phyloP scores from a whole-genome alignment of 2,888 invertebrate genomes.

The Eutolmus rufibarbis region DNA sequence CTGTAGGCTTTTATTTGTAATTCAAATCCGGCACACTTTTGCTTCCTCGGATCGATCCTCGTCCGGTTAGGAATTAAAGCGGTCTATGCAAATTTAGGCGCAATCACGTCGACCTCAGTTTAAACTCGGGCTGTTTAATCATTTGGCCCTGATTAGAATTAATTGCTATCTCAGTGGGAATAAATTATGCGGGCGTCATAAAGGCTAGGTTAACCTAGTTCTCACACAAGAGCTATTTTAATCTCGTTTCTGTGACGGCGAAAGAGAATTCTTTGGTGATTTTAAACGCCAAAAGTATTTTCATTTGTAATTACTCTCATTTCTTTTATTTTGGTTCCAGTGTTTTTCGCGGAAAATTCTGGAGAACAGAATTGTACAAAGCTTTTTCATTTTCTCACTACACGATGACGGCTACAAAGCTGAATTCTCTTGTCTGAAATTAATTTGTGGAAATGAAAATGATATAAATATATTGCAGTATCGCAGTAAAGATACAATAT shows the following conservation, averaged over 20 bases:
- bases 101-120: neutral
- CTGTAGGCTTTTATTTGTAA: neutral
- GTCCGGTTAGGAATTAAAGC: neutral
- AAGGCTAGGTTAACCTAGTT: slow-evolving; percentile 11
- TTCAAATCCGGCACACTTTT: neutral
- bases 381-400: neutral
- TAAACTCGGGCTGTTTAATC: neutral
- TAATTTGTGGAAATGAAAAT: neutral
- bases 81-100: neutral
- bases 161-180: slow-evolving; percentile 2
- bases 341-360: neutral
- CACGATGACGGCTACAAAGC: neutral
- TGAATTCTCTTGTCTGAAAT: neutral
- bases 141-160: slow-evolving; percentile 9
- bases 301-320: neutral
- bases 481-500: neutral
- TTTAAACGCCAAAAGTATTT: neutral
- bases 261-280: neutral
- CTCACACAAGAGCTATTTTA: neutral
- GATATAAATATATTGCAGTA: neutral
- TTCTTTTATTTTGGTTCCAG: neutral
- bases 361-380: neutral
- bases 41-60: neutral
- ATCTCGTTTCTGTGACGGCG: neutral
- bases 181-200: slow-evolving; percentile 29